Conservation (phyloP, 2,888 invertebrate species). For the Synanthedon andrenaeformis region DNA sequence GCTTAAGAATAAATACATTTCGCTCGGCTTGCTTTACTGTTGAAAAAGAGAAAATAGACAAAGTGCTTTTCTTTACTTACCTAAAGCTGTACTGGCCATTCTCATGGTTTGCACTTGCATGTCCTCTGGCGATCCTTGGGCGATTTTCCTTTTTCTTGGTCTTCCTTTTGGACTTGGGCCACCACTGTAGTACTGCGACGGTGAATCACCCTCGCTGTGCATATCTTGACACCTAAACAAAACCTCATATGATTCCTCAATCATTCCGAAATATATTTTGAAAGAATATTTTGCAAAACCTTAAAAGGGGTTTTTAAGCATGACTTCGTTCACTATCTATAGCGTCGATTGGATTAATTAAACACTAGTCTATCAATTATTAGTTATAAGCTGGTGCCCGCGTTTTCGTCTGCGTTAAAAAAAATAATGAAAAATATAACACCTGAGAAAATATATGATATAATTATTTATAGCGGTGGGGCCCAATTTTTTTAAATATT, state of each 20-base stretch:
- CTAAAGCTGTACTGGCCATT: slow-evolving; percentile 76
- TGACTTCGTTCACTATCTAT: too few species aligned
- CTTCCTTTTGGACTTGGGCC: slow-evolving; percentile 80
- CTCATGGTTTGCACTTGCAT: slow-evolving; percentile 77
- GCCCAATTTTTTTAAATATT: too few species aligned
- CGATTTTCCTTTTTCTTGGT: slow-evolving; percentile 82
- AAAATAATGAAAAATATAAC: too few species aligned
- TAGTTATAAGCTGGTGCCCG: neutral
- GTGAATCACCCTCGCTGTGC: slow-evolving; percentile 71
- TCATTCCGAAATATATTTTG: slow-evolving; percentile 12
- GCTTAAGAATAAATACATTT: neutral
- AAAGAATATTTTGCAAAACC: slow-evolving; percentile 12
- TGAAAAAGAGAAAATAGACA: neutral
- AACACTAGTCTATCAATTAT: too few species aligned
- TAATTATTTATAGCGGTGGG: too few species aligned
- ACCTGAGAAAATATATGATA: too few species aligned
- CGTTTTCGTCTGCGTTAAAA: neutral
- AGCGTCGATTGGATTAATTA: too few species aligned
- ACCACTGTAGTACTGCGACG: slow-evolving; percentile 73
- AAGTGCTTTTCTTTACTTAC: slow-evolving; percentile 48
- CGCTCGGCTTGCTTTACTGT: neutral
- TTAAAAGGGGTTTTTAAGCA: too few species aligned
- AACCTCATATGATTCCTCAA: slow-evolving; percentile 1
- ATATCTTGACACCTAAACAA: slow-evolving; percentile 48
- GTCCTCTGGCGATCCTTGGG: slow-evolving; percentile 70